Base-by-base conservation (phyloP, 2,888 invertebrate species). In the Thalpophila matura region DNA sequence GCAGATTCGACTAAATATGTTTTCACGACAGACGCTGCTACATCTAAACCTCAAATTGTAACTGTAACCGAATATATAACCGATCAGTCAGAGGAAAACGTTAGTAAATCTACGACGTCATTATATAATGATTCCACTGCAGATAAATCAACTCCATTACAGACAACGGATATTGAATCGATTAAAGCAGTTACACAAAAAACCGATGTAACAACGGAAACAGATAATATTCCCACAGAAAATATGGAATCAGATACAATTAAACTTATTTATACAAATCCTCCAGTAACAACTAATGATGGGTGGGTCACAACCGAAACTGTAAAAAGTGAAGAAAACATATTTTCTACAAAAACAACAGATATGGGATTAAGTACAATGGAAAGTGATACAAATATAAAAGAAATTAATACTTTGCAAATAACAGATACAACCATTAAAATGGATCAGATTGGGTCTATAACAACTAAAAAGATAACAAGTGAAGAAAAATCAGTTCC, bases 11-110 rank as follows among this genome's bases (percentile, higher is more conserved):
- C 20, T 24, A 45, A 26, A 49, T 4, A n/a, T 16, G 20, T 20
- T 4, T 18, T 49, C 12, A 22, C 24, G 1, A 50, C 49, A 2
- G 12, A 49, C 3, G 24, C 10, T 29, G 22, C 20, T 26, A 26
- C 29, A 49, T 20, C 24, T 6, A 43, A 51, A 35, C 14, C 37
- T 29, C 37, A 47, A 51, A 31, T 45, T 0, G 35, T 33, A 9
- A 55, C 46, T 22, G 14, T 62, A 16, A 55, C 26, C 50, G 40
- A 75, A 45, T 35, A 69, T 35, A 10, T 31, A n/a, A 42, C 33
- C n/a, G 38, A 71, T 35, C 42, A 38, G 6, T 31, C 43, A 22
- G 7, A 5, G 18, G 14, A 37, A 14, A 37, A 1, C 0, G 10
- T 10, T 3, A 33, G n/a, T 18, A 22, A 14, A 9, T 27, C 50